Evolutionary conservation across 53 echinoderm and acorn worm genomes (phyloP), one percentile per base, ranked within the genome.

Genomic region (Temnopleurus reevesii): DNA sequence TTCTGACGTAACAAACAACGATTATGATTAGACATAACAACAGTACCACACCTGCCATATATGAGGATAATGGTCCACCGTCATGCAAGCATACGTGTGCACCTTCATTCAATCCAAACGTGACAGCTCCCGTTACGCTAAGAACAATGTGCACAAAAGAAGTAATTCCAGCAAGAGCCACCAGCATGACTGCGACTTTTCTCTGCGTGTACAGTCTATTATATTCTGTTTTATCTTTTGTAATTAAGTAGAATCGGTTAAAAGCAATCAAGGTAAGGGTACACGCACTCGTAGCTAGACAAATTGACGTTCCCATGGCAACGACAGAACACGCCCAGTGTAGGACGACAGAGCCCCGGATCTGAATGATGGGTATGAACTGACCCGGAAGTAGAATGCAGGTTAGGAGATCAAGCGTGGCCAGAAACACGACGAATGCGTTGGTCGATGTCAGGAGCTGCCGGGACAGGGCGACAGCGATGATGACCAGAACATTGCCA

Each of bases 1-100:
- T 85, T 35, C 60, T 84, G 23, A 90, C 60, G 76, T 93, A 95
- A 47, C 93, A 86, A 81, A 89, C 34, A 29, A 93, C 47, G 57
- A 95, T 95, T 21, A 90, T 23, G 49, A 77, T 24, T 17, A 93
- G 80, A 0, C 90, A 91, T 3, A 71, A 53, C 0, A 91, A 76
- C 15, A 93, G 53, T 29, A 46, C 28, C 24, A 24, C 53, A 4
- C 88, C 88, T 19, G 55, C 71, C 15, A 28, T 15, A 53, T 87
- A 87, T 6, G 55, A 46, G 71, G 28, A 65, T 8, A 51, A 64
- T 4, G 49, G n/a, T 6, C 88, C 88, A 3, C 28, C 35, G 13
- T 34, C 65, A n/a, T 66, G 53, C 4, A 51, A 54, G 71, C 88
- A 87, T 27, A 87, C 27, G n/a, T n/a, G n/a, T n/a, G n/a, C n/a